Evolutionary conservation across 2,888 invertebrate species (phyloP).

Genomic region (Andrena praecox): DNA sequence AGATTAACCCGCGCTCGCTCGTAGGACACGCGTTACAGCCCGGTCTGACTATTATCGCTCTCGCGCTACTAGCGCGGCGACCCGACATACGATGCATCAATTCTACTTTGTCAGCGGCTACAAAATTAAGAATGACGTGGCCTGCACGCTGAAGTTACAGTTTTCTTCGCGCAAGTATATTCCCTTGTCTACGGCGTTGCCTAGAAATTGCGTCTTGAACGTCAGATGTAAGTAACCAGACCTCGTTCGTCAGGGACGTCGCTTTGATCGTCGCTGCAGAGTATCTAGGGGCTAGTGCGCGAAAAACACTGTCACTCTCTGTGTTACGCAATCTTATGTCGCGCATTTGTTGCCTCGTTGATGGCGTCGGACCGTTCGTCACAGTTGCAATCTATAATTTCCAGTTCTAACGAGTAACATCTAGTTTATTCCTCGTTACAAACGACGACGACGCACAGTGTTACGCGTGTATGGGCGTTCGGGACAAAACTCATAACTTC

Average conservation of each 20-base stretch:
- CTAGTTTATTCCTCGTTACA: conserved; percentile 15
- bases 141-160: not conserved
- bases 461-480: too few species aligned
- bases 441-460: not conserved
- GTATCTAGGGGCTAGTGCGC: too few species aligned
- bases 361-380: conserved; percentile 2
- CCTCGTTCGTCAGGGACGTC: not conserved
- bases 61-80: conserved; percentile 29
- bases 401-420: conserved; percentile 21
- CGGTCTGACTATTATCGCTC: conserved; percentile 23
- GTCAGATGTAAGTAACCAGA: not conserved
- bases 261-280: not conserved
- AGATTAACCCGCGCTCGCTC: not conserved
- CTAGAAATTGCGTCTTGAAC: not conserved
- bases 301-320: not conserved
- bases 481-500: too few species aligned
- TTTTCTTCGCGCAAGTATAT: not conserved
- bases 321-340: not conserved
- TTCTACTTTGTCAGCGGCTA: conserved; percentile 28
- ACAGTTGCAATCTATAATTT: conserved; percentile 14
- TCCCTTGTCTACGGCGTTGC: not conserved
- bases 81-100: conserved; percentile 30
- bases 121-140: not conserved
- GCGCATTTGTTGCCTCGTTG: not conserved
- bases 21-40: not conserved